Base-by-base conservation (phyloP, 2,888 invertebrate species). In the Odontocolon sp. region DNA sequence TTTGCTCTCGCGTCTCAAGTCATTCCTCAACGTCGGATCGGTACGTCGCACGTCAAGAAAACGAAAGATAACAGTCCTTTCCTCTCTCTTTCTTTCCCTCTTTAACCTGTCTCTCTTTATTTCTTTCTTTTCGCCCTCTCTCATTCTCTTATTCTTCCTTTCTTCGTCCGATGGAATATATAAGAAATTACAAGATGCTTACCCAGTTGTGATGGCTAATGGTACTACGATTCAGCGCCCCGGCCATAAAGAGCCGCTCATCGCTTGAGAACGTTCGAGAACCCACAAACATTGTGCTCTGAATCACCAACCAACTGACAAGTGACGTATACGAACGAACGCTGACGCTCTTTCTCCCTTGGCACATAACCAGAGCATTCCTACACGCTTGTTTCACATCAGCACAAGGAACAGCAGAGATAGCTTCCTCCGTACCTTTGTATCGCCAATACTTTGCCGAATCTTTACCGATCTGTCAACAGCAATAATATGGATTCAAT, bases 161-260 rank as follows among this genome's bases (percentile, higher is more conserved):
- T 70, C 63, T 52, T 81, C 79, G 79, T 77, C 74, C 79, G 23
- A 59, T 75, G 76, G 80, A 83, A 83, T 86, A 72, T 54, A 83
- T 79, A 87, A 87, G 85, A 85, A 87, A 85, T 86, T 87, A 87
- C 86, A 85, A 86, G 85, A 86, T 87, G 84, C 84, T 85, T 85
- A 83, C 82, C 83, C 81, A 79, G 77, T 79, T 82, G 77, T 77
- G 70, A 80, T 83, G 81, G 82, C 83, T 85, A 86, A 87, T 85
- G 85, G 83, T 76, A 81, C 69, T 68, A 57, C 57, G 68, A 81
- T 82, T 71, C 70, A 69, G 68, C 64, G 54, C 45, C 28, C 69
- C 81, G 77, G 73, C 83, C 81, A 84, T 82, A 86, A 80, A 84
- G 84, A 82, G 80, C 64, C 78, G 72, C 59, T 70, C 61, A 28